Evolutionary conservation across 2,888 invertebrate species (phyloP).

Genomic region (Sabellastarte sp.): DNA sequence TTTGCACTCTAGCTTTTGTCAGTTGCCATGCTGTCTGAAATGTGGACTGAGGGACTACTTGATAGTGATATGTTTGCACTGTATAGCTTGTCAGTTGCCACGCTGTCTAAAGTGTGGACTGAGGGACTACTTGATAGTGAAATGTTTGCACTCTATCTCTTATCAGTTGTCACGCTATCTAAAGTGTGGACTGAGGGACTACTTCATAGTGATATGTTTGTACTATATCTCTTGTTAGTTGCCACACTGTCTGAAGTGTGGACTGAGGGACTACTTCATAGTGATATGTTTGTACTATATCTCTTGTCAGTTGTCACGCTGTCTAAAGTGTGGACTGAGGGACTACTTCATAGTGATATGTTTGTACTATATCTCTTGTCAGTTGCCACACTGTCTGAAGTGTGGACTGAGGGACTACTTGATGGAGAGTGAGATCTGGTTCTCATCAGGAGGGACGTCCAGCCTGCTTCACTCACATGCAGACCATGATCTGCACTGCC

Average conservation of each 20-base stretch:
- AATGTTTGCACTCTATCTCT: too few species aligned
- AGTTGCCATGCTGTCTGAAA: background rate
- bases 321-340: background rate
- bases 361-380: too few species aligned
- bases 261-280: too few species aligned
- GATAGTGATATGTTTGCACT: too few species aligned
- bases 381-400: conserved; percentile 47
- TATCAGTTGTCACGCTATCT: too few species aligned
- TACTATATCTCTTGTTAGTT: too few species aligned
- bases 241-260: too few species aligned
- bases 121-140: conserved; percentile 42
- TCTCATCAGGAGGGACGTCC: conserved; percentile 55
- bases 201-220: too few species aligned
- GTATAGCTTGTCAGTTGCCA: conserved; percentile 45
- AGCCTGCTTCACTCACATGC: conserved; percentile 55
- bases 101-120: conserved; percentile 46
- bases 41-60: background rate
- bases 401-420: conserved; percentile 47
- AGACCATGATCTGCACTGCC: conserved; percentile 57
- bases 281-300: too few species aligned
- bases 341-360: too few species aligned
- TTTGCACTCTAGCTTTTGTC: background rate
- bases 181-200: too few species aligned
- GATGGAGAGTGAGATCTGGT: conserved; percentile 55
- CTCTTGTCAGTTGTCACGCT: background rate